Evolutionary conservation across 2,797 vertebrate species (phyloP), one percentile per base, ranked within the genome.

Genomic region (Salarias fasciatus): DNA sequence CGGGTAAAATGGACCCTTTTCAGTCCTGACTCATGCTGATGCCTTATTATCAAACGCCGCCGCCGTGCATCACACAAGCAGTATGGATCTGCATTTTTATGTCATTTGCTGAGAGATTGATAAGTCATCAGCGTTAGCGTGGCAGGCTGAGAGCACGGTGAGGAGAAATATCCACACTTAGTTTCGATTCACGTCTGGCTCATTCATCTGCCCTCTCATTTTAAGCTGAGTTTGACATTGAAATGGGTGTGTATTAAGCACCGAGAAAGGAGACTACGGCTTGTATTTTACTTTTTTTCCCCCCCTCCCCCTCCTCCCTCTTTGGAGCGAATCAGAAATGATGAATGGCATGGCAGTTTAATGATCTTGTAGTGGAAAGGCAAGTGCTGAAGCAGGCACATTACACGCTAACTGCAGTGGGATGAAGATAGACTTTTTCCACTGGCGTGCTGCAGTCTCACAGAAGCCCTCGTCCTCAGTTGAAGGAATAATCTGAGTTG

Each of bases 311-410:
- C 47, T 66, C n/a, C n/a, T n/a, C n/a, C n/a, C n/a, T n/a, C n/a
- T n/a, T n/a, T n/a, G n/a, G n/a, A n/a, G 69, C 11, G 24, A 77
- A 55, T 73, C 74, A 63, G 63, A 78, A 66, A 78, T 88, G 84
- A 86, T 77, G 67, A 73, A 86, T 79, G 82, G 45, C 72, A 43
- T 12, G 40, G 58, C 28, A 15, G 40, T 82, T 83, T 86, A 87
- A 87, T 83, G 78, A 84, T 79, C 44, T 76, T 70, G 79, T 86
- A 68, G 72, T 37, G 55, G 74, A 52, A 62, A 77, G 56, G 78
- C 63, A 47, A 79, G 69, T 73, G 80, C 74, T 80, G 83, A 86
- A 81, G 75, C 61, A 72, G 51, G 63, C 69, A 72, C 59, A 74
- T 82, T 83, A 80, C 68, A 56, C 5, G 55, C 69, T 83, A 79